Conservation (phyloP, 2,113 vertebrate genomes). For the Manacus vitellinus region DNA sequence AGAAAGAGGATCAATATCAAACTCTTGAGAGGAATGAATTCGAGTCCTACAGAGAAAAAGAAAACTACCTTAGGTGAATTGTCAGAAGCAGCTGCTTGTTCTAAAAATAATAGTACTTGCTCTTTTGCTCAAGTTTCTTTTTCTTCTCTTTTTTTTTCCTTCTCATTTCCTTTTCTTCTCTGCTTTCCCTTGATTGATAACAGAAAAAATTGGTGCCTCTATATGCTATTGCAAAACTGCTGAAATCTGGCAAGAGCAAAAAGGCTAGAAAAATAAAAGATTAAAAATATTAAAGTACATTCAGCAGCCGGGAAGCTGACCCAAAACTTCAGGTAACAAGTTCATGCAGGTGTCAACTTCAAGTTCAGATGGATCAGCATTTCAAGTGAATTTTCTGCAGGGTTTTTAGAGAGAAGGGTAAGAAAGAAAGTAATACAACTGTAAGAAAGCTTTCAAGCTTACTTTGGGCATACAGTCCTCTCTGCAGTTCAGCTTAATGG, state of each 20-base stretch:
- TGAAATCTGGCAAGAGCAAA: background rate
- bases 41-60: background rate
- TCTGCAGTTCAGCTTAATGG: background rate
- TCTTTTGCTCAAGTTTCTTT: background rate
- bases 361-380: conserved; percentile 41
- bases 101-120: conserved; percentile 36
- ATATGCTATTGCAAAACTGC: background rate
- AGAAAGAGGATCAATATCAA: conserved; percentile 27
- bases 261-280: background rate
- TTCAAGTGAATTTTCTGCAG: conserved; percentile 1
- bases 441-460: background rate
- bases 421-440: background rate
- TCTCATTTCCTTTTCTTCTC: conserved; percentile 10
- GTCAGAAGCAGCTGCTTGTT: conserved; percentile 1
- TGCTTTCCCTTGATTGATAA: background rate
- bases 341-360: conserved; percentile 17
- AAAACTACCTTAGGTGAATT: conserved; percentile 34
- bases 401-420: background rate
- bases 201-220: background rate
- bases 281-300: conserved; percentile 3
- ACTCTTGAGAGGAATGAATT: conserved; percentile 40
- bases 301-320: conserved; percentile 7
- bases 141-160: background rate
- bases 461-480: background rate
- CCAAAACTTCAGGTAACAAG: conserved; percentile 9